Base-by-base conservation (phyloP, 2,113 vertebrate genomes). In the Cyprinodon tularosa region DNA sequence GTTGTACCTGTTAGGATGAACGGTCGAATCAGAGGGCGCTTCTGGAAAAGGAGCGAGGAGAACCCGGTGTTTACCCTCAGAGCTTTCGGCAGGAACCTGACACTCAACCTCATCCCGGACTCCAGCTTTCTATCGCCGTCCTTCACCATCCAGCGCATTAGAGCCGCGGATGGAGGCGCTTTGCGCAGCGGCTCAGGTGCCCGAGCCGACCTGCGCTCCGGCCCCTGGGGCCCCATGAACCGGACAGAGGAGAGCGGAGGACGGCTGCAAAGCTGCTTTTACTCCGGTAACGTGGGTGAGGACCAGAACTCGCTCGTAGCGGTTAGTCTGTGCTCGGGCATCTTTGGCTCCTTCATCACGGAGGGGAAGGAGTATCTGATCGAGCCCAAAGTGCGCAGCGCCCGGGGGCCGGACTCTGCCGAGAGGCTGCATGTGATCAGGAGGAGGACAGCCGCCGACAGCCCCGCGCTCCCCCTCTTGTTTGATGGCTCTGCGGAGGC, bases 301-400 rank as follows among this genome's bases (percentile, higher is more conserved):
- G 94, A 89, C 68, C 92, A 82, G 0, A 89, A 90, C 44, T 94
- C 95, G 0, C 76, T 95, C 36, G 96, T 95, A 37, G 95, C 96
- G 4, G 89, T 97, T 74, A 97, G 95, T 79, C 77, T 96, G 80
- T 97, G 96, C 82, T 84, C 92, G 12, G 96, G 96, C 45, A 90
- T 97, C 76, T 89, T 90, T 39, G 96, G 96, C 66, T 94, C 95
- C 68, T 97, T 97, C 90, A 88, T 95, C 59, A 88, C 93, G 37
- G 91, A 91, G 36, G 93, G 94, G 53, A 90, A 89, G 15, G 93
- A 95, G 61, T 97, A 96, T 78, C 82, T 95, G 15, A 92, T 97
- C 60, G 91, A 94, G 81, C 96, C 96, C 42, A 87, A 92, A 63
- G 4, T 80, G 11, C 62, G 66, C 10, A 79, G 78, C 36, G 68